These are phyloP conservation scores for Microdon myrmicae DNA, from an alignment of 2,888 invertebrate species.

Conservation along the genomic window DNA sequence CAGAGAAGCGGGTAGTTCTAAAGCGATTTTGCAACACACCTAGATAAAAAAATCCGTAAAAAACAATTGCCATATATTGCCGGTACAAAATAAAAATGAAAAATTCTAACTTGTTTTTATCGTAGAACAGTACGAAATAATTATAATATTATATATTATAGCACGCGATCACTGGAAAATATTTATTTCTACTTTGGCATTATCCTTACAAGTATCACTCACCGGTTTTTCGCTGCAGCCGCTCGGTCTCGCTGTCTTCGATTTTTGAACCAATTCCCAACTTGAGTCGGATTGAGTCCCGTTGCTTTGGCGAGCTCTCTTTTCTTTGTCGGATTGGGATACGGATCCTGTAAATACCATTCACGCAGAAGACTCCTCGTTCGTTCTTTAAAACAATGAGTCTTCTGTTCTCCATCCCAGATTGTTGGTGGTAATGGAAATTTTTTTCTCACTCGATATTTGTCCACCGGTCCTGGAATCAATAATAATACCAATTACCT, in stretches of 20 bases:
- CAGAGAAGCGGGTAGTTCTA: no score
- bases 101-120: no score
- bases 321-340: constrained; percentile 94
- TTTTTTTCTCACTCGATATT: constrained; percentile 93
- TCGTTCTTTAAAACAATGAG: constrained; percentile 95
- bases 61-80: no score
- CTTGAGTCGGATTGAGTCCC: constrained; percentile 91
- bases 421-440: constrained; percentile 91
- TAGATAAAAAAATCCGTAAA: no score
- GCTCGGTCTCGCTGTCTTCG: constrained; percentile 87
- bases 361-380: constrained; percentile 94
- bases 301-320: constrained; percentile 90
- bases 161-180: not conserved
- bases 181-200: not conserved
- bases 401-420: constrained; percentile 97
- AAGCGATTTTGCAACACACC: no score
- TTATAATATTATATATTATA: no score
- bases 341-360: constrained; percentile 98
- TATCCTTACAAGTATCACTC: constrained; percentile 64
- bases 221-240: constrained; percentile 97
- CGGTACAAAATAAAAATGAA: not conserved
- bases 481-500: constrained; percentile 10
- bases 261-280: constrained; percentile 95
- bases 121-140: no score
- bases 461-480: constrained; percentile 82